Conservation (phyloP, 2,113 vertebrate genomes). For the Limnothrissa miodon region DNA sequence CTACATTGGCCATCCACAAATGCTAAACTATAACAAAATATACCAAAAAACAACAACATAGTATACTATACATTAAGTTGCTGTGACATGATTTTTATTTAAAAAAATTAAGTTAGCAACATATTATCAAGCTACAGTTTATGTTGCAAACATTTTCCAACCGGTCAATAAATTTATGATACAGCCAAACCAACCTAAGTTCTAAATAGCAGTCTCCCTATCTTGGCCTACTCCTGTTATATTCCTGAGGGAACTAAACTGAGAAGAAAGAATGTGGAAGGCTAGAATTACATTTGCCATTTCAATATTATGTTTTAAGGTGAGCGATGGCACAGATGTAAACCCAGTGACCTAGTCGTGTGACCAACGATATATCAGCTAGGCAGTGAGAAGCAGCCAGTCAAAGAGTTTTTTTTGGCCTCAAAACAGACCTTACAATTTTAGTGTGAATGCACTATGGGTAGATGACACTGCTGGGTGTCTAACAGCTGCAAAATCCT, state of each 20-base stretch:
- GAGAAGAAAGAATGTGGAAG: not conserved
- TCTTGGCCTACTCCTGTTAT: not conserved
- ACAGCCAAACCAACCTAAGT: not conserved
- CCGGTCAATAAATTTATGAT: not conserved
- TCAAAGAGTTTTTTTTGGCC: not conserved
- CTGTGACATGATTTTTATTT: too few species aligned
- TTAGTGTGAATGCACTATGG: not conserved
- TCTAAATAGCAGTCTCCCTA: not conserved
- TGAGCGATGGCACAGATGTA: constrained; percentile 11
- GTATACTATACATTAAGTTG: too few species aligned
- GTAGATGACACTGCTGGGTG: not conserved
- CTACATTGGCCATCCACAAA: too few species aligned
- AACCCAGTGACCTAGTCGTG: not conserved
- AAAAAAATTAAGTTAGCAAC: not conserved
- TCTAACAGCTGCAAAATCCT: not conserved
- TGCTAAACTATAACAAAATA: too few species aligned
- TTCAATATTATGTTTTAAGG: constrained; percentile 6
- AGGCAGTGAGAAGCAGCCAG: not conserved
- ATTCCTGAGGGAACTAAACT: not conserved
- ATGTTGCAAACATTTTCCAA: not conserved
- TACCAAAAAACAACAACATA: too few species aligned
- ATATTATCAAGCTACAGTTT: not conserved
- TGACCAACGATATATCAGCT: not conserved
- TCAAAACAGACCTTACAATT: not conserved
- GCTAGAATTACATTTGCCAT: not conserved